Conservation (phyloP, 2,113 vertebrate species). For the Cygnus atratus region DNA sequence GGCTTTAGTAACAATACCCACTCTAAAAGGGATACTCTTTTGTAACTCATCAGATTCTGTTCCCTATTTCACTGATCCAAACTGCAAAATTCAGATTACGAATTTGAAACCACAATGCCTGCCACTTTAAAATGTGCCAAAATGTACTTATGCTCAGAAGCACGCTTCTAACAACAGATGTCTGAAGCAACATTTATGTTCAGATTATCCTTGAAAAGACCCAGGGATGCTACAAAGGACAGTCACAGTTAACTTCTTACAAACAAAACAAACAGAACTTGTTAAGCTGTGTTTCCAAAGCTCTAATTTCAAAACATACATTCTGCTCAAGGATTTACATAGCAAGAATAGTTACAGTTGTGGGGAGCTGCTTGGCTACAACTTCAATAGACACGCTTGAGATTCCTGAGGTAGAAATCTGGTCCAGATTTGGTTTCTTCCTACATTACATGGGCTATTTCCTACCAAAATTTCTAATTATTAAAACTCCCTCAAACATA, state of each 20-base stretch:
- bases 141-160: slow-evolving; percentile 16
- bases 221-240: neutral
- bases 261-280: neutral
- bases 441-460: neutral
- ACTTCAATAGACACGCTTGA: neutral
- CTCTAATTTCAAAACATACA: neutral
- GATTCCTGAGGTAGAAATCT: neutral
- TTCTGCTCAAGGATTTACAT: neutral
- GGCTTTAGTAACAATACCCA: slow-evolving; percentile 10
- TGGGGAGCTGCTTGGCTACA: neutral
- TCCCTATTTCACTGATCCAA: slow-evolving; percentile 27
- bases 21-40: slow-evolving; percentile 14
- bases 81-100: slow-evolving; percentile 40
- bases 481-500: neutral
- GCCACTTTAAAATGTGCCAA: slow-evolving; percentile 37
- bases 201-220: neutral
- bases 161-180: neutral
- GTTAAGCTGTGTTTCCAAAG: neutral
- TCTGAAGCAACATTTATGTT: neutral
- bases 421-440: neutral
- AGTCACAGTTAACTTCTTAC: neutral
- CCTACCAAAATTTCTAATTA: neutral
- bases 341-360: neutral
- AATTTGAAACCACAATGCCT: slow-evolving; percentile 41
- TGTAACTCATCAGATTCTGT: slow-evolving; percentile 4